Percentiles rank a stretch among this genome's conserved stretches.
phyloP scores from a whole-genome alignment of 2,113 vertebrate species.

The Riparia riparia region DNA sequence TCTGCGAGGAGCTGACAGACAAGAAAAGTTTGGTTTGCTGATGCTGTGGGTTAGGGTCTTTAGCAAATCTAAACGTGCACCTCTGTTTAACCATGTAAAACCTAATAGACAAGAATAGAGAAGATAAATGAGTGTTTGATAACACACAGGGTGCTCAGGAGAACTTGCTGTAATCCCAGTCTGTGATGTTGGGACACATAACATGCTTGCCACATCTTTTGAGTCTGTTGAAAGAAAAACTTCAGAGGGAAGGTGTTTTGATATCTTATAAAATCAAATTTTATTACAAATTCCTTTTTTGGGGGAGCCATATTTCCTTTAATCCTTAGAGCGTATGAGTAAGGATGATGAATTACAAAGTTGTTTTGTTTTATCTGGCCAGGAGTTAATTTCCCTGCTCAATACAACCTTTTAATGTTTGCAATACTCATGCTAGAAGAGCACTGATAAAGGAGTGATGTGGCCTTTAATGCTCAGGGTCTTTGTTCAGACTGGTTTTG shows the following conservation, averaged over 20 bases:
- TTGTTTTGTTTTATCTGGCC: neutral
- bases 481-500: conserved; percentile 9
- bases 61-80: neutral
- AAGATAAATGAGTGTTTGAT: neutral
- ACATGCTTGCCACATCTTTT: neutral
- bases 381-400: neutral
- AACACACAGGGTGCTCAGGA: neutral
- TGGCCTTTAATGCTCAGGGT: neutral
- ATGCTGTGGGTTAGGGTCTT: neutral
- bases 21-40: neutral
- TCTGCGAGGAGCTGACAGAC: neutral
- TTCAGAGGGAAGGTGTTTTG: neutral
- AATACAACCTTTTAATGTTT: neutral
- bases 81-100: neutral
- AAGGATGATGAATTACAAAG: neutral
- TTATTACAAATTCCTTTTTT: neutral
- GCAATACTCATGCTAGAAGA: neutral
- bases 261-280: neutral
- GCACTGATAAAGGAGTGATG: neutral
- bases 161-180: neutral
- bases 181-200: neutral
- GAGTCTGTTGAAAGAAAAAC: neutral
- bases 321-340: neutral
- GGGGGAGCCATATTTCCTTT: neutral
- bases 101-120: neutral